Conservation (phyloP, 2,113 vertebrate genomes). For the Trichechus manatus region DNA sequence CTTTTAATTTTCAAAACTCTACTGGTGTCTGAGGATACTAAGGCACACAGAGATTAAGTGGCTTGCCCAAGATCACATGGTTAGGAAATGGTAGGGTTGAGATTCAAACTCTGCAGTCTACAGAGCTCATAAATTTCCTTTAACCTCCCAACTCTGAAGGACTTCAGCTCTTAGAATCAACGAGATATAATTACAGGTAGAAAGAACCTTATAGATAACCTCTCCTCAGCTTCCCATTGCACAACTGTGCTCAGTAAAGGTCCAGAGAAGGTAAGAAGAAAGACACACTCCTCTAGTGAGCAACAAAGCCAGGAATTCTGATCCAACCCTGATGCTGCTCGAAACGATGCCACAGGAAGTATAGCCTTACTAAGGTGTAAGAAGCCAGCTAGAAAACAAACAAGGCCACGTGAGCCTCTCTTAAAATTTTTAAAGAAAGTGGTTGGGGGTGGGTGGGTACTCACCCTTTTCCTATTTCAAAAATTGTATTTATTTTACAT, state of each 20-base stretch:
- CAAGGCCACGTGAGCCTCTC: background rate
- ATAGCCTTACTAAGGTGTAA: background rate
- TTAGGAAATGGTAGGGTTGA: background rate
- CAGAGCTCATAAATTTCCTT: slow-evolving; percentile 5
- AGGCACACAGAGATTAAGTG: background rate
- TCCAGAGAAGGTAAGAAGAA: background rate
- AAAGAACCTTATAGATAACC: background rate
- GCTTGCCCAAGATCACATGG: background rate
- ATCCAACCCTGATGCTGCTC: background rate
- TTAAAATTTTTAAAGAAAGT: background rate
- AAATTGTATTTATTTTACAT: background rate
- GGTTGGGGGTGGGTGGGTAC: background rate
- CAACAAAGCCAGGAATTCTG: background rate
- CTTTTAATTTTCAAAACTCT: background rate
- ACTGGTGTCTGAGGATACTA: background rate
- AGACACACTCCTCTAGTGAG: background rate
- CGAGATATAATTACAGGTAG: background rate
- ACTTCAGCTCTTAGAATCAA: background rate
- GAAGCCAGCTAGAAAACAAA: background rate
- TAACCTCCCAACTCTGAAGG: background rate
- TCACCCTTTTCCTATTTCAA: background rate
- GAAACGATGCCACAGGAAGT: background rate
- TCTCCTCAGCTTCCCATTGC: background rate
- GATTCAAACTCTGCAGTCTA: background rate
- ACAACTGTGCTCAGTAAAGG: background rate